phyloP scores from a whole-genome alignment of 2,113 vertebrate genomes.

The Grammomys surdaster region DNA sequence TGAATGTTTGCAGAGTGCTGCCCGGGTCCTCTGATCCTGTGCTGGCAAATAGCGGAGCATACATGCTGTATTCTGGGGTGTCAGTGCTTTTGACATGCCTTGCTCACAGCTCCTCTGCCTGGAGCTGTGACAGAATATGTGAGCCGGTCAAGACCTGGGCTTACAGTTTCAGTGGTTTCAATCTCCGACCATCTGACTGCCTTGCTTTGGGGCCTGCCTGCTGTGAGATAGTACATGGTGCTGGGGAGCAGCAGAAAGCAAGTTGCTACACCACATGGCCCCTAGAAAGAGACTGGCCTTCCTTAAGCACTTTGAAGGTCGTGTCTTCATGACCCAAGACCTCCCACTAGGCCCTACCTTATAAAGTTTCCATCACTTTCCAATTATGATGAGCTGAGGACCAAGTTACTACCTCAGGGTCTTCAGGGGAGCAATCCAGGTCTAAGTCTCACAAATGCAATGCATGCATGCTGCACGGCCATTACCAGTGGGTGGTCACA shows the following conservation, averaged over 20 bases:
- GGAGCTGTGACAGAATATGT: not conserved
- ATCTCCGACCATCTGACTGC: no score
- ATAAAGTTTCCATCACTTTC: no score
- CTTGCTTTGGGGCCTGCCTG: not conserved
- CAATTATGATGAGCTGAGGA: not conserved
- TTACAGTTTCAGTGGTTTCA: not conserved
- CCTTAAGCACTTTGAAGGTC: not conserved
- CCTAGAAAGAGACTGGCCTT: not conserved
- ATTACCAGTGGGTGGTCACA: no score
- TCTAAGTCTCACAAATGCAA: no score
- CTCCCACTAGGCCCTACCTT: not conserved
- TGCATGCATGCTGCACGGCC: no score
- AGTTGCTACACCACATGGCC: not conserved
- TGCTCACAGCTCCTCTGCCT: no score
- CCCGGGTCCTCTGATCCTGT: no score
- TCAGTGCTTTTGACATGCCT: not conserved
- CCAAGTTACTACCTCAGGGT: not conserved
- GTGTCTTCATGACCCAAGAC: not conserved
- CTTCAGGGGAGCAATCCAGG: not conserved
- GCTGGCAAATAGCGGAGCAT: no score
- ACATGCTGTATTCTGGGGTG: fast-evolving
- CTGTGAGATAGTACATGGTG: not conserved
- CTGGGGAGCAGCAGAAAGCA: not conserved
- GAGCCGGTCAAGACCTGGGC: not conserved
- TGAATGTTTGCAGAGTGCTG: not conserved